Conservation (phyloP, 1,140 invertebrate species). For the Calephelis nemesis region DNA sequence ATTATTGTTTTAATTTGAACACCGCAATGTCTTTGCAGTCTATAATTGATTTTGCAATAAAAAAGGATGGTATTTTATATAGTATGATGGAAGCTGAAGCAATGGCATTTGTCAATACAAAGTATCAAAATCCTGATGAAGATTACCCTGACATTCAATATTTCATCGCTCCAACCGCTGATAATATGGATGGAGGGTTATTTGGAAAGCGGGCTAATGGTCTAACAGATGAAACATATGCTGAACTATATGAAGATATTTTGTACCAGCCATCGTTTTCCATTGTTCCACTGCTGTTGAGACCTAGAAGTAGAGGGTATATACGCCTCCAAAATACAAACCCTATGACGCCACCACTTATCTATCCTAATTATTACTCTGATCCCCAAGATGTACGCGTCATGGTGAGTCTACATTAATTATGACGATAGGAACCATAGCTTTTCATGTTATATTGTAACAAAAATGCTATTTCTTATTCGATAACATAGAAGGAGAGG, state of each 20-base stretch:
- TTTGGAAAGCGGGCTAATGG: constrained; percentile 84
- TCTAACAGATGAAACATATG: constrained; percentile 83
- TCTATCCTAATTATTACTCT: constrained; percentile 90
- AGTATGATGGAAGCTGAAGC: constrained; percentile 85
- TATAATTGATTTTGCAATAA: constrained; percentile 79
- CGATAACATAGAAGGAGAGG: no score
- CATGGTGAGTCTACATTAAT: constrained; percentile 76
- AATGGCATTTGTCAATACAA: constrained; percentile 88
- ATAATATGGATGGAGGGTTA: constrained; percentile 88
- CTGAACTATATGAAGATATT: constrained; percentile 83
- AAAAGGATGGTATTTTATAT: constrained; percentile 82
- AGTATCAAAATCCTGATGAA: constrained; percentile 81
- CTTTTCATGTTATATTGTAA: no score
- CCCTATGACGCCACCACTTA: constrained; percentile 85
- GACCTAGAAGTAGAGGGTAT: constrained; percentile 86
- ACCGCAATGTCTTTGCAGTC: constrained; percentile 77
- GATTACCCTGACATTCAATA: constrained; percentile 90
- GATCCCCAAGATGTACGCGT: constrained; percentile 84
- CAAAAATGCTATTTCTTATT: no score
- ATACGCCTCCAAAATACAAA: constrained; percentile 83
- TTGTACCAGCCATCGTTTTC: constrained; percentile 84
- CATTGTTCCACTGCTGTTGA: constrained; percentile 83
- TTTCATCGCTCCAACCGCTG: constrained; percentile 84
- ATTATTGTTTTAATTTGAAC: constrained; percentile 82
- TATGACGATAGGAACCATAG: background rate